Conservation (phyloP, 2,797 vertebrate species). For the Neosilurus hyrtlii region DNA sequence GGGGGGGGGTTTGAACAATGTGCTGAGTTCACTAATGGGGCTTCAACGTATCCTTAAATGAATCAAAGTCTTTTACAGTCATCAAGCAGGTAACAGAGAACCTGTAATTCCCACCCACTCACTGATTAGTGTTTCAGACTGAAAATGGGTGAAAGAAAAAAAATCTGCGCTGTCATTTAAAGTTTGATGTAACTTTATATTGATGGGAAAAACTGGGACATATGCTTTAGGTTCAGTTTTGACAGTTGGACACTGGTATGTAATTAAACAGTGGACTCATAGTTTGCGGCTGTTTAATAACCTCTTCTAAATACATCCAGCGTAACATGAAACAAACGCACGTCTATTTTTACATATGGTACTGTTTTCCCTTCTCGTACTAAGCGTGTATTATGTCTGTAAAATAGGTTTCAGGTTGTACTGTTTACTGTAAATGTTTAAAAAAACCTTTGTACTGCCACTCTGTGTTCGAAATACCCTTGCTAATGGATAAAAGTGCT, state of each 20-base stretch:
- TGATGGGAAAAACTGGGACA: slow-evolving; percentile 28
- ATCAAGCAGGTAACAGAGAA: slow-evolving; percentile 45
- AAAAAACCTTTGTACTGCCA: slow-evolving; percentile 17
- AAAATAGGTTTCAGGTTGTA: slow-evolving; percentile 15
- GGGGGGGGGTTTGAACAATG: slow-evolving; percentile 31
- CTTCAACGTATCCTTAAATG: slow-evolving; percentile 50
- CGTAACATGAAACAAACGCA: neutral
- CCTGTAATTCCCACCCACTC: slow-evolving; percentile 41
- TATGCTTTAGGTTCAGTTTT: slow-evolving; percentile 26
- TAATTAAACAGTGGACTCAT: slow-evolving; percentile 6
- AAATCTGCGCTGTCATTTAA: slow-evolving; percentile 25
- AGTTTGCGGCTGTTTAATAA: slow-evolving; percentile 12
- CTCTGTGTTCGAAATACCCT: slow-evolving; percentile 18
- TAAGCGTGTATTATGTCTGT: slow-evolving; percentile 1
- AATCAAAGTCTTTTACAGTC: slow-evolving; percentile 50
- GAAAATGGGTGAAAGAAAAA: slow-evolving; percentile 14
- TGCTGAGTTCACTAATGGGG: slow-evolving; percentile 37
- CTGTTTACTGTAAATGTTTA: slow-evolving; percentile 20
- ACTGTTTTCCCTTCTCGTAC: neutral
- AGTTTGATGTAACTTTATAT: slow-evolving; percentile 16
- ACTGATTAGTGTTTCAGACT: slow-evolving; percentile 41
- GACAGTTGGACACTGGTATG: slow-evolving; percentile 16
- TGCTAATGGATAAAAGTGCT: slow-evolving; percentile 41
- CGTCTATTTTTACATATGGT: slow-evolving; percentile 14
- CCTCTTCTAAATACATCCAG: neutral